Evolutionary conservation across 30 jellyfish, hydroid and myxozoan genomes (phyloP), one percentile per base, ranked within the genome.

Genomic region (Aurelia aurita complex sp. Pacific): DNA sequence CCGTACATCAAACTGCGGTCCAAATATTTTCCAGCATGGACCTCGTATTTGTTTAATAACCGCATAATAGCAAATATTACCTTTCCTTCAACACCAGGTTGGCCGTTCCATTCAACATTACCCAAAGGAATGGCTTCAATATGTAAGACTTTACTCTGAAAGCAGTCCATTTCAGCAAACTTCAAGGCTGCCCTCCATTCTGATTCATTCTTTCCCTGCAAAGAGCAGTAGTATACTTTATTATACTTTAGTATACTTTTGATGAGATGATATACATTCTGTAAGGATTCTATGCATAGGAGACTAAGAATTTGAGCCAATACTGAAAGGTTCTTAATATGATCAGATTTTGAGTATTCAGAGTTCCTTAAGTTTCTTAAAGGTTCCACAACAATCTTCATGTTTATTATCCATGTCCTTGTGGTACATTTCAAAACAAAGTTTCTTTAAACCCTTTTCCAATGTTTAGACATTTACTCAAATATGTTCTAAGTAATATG

Each of bases 151-250:
- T 36, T 76, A 14, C 83, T 57, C n/a, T 68, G 69, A 11, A 2
- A 1, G 46, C 34, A 19, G 64, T 75, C 82, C 16, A 5, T 59
- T 42, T 57, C 73, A 23, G 89, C 96, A 69, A 50, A 64, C 36
- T 70, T 61, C 67, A 86, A 61, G 10, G 96, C 96, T 43, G 90
- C 85, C 64, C 82, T 76, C 96, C 96, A 86, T 38, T 86, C 96
- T n/a, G 73, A 43, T 46, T 86, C 96, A 86, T 85, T 86, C 64
- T 86, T 86, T 11, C 96, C 96, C 96, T 86, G 63, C 67, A 86
- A 59, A 68, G 29, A 17, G 29, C 17, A 60, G 14, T 0, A 4
- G 15, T 0, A 40, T 5, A 46, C 1, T 46, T 46, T 7, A 0
- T 46, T n/a, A n/a, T n/a, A n/a, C n/a, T n/a, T n/a, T n/a, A n/a